Percentiles rank a stretch among this genome's conserved stretches.
phyloP scores from a whole-genome alignment of 2,888 invertebrate genomes.

The Lasioglossum lativentre region DNA sequence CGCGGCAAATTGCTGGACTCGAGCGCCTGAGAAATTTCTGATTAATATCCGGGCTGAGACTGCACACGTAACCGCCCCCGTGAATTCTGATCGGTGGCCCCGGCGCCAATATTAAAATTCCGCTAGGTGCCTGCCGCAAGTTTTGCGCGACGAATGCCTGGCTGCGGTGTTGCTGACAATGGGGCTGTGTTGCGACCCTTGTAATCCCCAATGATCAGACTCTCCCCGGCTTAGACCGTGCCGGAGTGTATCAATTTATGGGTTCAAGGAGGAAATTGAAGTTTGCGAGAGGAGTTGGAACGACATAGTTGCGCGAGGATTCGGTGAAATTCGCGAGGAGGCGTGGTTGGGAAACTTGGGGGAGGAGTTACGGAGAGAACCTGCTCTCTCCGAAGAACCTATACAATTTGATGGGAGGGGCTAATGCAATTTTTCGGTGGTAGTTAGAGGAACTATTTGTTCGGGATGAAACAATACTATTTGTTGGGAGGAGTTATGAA shows the following conservation, averaged over 20 bases:
- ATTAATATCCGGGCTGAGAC: conserved; percentile 3
- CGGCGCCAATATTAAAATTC: background rate
- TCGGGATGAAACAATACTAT: no score
- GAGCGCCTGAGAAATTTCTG: conserved; percentile 10
- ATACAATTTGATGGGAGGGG: background rate
- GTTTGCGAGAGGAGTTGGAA: background rate
- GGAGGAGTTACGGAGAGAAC: background rate
- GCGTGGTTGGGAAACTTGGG: background rate
- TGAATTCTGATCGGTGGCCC: background rate
- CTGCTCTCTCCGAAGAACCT: no score
- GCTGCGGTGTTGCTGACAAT: background rate
- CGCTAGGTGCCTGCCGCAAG: background rate
- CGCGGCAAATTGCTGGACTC: conserved; percentile 23
- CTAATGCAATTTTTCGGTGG: background rate
- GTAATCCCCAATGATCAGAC: background rate
- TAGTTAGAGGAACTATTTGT: no score
- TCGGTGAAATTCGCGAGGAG: background rate
- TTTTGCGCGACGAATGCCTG: background rate
- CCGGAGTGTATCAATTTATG: background rate
- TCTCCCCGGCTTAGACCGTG: background rate
- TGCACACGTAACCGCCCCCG: conserved; percentile 8
- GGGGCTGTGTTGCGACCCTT: background rate
- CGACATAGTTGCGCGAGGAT: background rate
- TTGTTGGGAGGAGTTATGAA: no score
- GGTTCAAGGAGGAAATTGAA: background rate